phyloP scores from a whole-genome alignment of 2,113 vertebrate species.

The Pituophis catenifer region DNA sequence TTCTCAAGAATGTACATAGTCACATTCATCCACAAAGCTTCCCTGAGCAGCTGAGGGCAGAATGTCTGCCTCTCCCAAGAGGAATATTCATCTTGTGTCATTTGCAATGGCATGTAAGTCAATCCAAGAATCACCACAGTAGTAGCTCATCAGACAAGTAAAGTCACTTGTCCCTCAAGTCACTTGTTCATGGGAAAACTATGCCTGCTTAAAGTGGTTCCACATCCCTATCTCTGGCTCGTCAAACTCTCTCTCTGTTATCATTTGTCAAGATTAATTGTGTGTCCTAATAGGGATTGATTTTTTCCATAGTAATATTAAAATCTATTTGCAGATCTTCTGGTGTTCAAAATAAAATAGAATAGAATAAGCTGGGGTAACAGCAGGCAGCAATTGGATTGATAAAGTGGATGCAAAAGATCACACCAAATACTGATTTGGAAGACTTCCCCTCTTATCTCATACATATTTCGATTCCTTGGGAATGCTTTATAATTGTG shows the following conservation, averaged over 20 bases:
- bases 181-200: slow-evolving; percentile 56
- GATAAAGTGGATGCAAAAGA: neutral
- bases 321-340: slow-evolving; percentile 47
- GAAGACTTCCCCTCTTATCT: neutral
- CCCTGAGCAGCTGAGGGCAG: neutral
- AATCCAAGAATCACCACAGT: slow-evolving; percentile 17
- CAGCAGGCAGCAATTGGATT: slow-evolving; percentile 2
- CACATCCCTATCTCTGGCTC: slow-evolving; percentile 59
- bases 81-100: neutral
- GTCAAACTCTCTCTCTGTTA: slow-evolving; percentile 52
- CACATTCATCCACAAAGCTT: neutral
- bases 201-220: slow-evolving; percentile 39
- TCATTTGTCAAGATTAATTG: slow-evolving; percentile 65
- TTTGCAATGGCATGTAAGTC: neutral
- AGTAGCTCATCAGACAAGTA: neutral
- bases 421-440: slow-evolving; percentile 7
- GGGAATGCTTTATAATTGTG: neutral
- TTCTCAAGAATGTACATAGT: neutral
- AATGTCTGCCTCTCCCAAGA: neutral
- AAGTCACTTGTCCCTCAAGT: slow-evolving; percentile 17
- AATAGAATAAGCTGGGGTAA: slow-evolving; percentile 41
- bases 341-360: slow-evolving; percentile 56
- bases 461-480: neutral
- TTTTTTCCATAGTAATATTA: slow-evolving; percentile 60
- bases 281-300: slow-evolving; percentile 56